phyloP scores from a whole-genome alignment of 2,888 invertebrate genomes.

The Drosophila affinis region DNA sequence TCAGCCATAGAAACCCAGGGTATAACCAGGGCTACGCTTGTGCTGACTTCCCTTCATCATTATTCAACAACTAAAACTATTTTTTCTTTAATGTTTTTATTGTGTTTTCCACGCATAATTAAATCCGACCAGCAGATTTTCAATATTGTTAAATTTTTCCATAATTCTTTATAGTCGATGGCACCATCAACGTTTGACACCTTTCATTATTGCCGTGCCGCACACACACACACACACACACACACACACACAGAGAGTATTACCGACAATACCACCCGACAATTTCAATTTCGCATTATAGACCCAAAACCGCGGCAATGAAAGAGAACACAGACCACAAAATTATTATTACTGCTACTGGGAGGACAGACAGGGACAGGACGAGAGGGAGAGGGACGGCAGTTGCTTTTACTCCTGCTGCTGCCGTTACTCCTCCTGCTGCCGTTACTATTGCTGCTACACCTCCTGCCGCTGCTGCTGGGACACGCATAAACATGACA shows the following conservation, averaged over 20 bases:
- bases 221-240: no score
- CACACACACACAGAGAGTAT: no score
- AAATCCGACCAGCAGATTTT: neutral
- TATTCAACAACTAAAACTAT: neutral
- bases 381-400: neutral
- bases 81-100: neutral
- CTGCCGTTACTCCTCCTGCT: neutral
- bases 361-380: neutral
- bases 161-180: neutral
- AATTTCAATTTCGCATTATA: slow-evolving; percentile 6
- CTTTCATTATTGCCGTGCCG: neutral
- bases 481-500: slow-evolving; percentile 2
- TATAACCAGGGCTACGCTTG: no score
- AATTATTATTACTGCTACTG: slow-evolving; percentile 18
- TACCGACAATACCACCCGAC: neutral
- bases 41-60: no score
- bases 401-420: slow-evolving; percentile 13
- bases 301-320: slow-evolving; percentile 14
- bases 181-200: neutral
- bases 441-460: neutral
- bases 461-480: neutral
- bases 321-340: slow-evolving; percentile 17
- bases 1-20: no score
- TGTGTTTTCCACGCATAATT: neutral
- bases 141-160: neutral